Evolutionary conservation across 2,113 vertebrate genomes (phyloP).

Genomic region (Muscicapa adusta): DNA sequence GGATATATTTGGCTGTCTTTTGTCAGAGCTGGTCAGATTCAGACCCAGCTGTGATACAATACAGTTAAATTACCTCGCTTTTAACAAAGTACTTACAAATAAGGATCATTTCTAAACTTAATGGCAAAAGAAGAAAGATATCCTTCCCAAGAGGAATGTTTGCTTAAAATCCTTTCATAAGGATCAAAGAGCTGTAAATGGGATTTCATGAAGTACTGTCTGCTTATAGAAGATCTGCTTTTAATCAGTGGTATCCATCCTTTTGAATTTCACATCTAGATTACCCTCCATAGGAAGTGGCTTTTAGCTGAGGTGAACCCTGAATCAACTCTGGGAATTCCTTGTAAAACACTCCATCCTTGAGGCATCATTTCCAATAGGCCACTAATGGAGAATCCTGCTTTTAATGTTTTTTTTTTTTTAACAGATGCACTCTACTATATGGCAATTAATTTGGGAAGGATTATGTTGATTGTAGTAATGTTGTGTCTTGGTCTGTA

Average conservation of each 20-base stretch:
- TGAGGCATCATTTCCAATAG: background rate
- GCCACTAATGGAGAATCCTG: background rate
- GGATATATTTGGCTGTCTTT: background rate
- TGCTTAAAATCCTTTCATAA: slow-evolving; percentile 44
- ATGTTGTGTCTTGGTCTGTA: background rate
- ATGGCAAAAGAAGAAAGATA: slow-evolving; percentile 10
- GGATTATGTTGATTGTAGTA: slow-evolving; percentile 6
- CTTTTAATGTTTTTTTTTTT: slow-evolving; percentile 5
- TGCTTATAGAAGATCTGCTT: slow-evolving; percentile 16
- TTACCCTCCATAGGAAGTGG: background rate
- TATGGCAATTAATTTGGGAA: slow-evolving; percentile 26
- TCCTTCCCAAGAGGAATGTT: background rate
- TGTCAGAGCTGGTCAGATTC: background rate
- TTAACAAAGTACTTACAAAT: slow-evolving; percentile 4
- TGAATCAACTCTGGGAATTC: background rate
- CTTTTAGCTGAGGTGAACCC: background rate
- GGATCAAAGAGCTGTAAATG: slow-evolving; percentile 49
- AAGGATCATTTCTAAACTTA: slow-evolving; percentile 5
- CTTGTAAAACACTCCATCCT: background rate
- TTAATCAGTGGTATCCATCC: background rate
- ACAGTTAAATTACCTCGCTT: background rate
- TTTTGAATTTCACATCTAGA: background rate
- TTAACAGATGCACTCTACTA: background rate
- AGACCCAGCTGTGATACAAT: background rate
- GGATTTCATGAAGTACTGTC: slow-evolving; percentile 14